A percentile compares a stretch with the other conserved stretches of the same genome.
These are phyloP conservation scores for Drosophila auraria DNA, from an alignment of 1,140 invertebrate genomes.

Conservation along the genomic window DNA sequence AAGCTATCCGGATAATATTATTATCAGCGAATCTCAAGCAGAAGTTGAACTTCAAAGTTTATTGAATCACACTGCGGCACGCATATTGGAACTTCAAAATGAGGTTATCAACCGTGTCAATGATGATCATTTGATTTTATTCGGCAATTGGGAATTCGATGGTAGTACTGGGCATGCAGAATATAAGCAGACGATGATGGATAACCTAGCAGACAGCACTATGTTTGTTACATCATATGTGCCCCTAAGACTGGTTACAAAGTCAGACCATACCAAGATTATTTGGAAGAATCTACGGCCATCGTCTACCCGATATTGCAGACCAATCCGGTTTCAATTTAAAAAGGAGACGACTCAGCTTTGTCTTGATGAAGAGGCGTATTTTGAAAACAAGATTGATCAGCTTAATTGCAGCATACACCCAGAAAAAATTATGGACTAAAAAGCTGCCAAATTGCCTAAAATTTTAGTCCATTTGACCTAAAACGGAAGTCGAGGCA, in stretches of 20 bases:
- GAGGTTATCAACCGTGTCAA: not conserved
- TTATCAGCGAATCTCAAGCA: constrained; percentile 17
- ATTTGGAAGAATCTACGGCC: constrained; percentile 42
- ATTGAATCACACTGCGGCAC: constrained; percentile 2
- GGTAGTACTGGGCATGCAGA: constrained; percentile 12
- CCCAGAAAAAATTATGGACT: too few relatives aligned
- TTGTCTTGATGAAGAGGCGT: constrained; percentile 24
- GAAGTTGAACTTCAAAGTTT: constrained; percentile 3
- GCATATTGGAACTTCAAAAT: constrained; percentile 4
- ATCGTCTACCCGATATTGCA: constrained; percentile 38
- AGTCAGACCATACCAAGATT: constrained; percentile 20
- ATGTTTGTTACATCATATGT: constrained; percentile 43
- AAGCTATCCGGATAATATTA: constrained; percentile 22
- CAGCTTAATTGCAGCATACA: not conserved
- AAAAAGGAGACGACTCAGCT: constrained; percentile 33
- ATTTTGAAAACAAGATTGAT: constrained; percentile 26
- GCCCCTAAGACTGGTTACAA: constrained; percentile 10
- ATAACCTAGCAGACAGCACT: constrained; percentile 16
- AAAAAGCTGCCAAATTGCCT: too few relatives aligned
- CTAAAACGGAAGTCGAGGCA: too few relatives aligned
- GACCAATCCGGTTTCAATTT: constrained; percentile 50
- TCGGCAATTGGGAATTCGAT: not conserved
- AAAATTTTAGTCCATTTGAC: too few relatives aligned
- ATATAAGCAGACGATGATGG: constrained; percentile 24
- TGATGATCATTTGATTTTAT: constrained; percentile 3